Base-by-base conservation (phyloP, 53 echinoderm and acorn worm species). In the Hippasteria phrygiana region DNA sequence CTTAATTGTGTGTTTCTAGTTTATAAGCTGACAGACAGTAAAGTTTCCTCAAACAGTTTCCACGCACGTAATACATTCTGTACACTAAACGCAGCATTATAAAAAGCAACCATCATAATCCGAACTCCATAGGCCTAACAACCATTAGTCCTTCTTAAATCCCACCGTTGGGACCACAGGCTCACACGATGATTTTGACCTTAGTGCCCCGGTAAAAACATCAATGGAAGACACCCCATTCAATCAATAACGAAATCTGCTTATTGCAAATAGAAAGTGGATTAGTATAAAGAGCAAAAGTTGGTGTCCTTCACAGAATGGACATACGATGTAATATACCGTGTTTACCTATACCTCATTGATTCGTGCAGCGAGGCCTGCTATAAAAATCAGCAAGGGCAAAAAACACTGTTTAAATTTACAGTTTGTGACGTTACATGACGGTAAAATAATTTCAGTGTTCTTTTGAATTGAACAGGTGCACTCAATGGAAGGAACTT, bases 401-500 rank as follows among this genome's bases (percentile, higher is more conserved):
- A n/a, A n/a, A n/a, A n/a, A n/a, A n/a, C n/a, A n/a, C n/a, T 63
- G 10, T 3, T 9, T 10, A 5, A n/a, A 24, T 11, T n/a, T 40
- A 74, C 28, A 2, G 13, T 14, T 13, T 27, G 27, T 48, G 28
- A 29, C 3, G 47, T 46, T 53, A 12, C 10, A 26, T 17, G 4
- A 17, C 0, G 28, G 27, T 31, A 26, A 14, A 53, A 11, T 24
- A 26, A n/a, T n/a, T 4, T 77, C n/a, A 14, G 10, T 77, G 20
- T 54, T 78, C 20, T 62, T 26, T 38, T 78, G 39, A 56, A 35
- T 40, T 62, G 11, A 26, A 38, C 79, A 79, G 79, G 38, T 79
- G 39, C 12, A 29, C 79, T 79, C 33, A 35, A 16, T 10, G 14
- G 28, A 65, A 65, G 24, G 59, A 24, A n/a, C 26, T 0, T 22